These are phyloP conservation scores for Stictocephala bisonia DNA, from an alignment of 2,888 invertebrate genomes.

Conservation along the genomic window DNA sequence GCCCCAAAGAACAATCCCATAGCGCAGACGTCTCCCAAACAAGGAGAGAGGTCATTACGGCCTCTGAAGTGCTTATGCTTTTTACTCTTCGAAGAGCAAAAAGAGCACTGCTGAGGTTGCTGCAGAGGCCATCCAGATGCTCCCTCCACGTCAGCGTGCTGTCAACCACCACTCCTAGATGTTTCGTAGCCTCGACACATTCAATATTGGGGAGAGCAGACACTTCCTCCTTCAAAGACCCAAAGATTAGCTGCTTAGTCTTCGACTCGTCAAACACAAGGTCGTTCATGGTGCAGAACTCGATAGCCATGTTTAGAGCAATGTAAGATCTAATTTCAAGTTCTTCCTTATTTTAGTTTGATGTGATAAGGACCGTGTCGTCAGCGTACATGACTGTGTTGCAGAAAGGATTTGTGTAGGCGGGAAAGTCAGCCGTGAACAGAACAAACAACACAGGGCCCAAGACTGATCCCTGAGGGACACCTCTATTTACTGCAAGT, in stretches of 20 bases:
- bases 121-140: conserved; percentile 6
- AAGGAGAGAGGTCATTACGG: no score
- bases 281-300: conserved; percentile 29
- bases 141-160: conserved; percentile 4
- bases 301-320: conserved; percentile 4
- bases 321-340: conserved; percentile 2
- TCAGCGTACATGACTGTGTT: conserved; percentile 19
- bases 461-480: not conserved
- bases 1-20: conserved; percentile 1
- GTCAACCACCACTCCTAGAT: conserved; percentile 16
- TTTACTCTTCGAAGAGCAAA: conserved; percentile 1
- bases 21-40: no score
- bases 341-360: conserved; percentile 9
- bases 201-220: conserved; percentile 6
- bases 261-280: no score
- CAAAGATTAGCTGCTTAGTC: no score
- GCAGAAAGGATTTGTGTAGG: not conserved
- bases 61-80: no score
- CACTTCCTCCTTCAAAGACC: not conserved
- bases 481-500: not conserved
- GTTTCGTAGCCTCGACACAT: not conserved
- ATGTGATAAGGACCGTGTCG: conserved; percentile 9
- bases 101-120: not conserved
- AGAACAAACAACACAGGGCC: no score
- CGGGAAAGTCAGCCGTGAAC: conserved; percentile 12